These are phyloP conservation scores for Lumbricus terrestris DNA, from an alignment of 2,888 invertebrate species.

Conservation along the genomic window DNA sequence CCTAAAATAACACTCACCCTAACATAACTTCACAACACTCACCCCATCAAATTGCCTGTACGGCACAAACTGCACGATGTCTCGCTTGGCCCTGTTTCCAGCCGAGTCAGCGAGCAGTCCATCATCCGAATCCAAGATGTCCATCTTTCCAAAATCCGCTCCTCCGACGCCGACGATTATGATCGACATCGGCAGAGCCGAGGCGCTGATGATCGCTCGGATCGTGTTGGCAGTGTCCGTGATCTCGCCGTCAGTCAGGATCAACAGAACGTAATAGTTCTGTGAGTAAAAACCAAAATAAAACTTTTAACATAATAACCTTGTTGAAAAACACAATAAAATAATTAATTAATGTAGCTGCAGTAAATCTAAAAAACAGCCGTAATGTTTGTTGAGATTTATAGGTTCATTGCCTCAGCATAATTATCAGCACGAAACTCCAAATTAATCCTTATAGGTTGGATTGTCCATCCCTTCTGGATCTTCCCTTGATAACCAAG, in stretches of 20 bases:
- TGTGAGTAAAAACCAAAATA: slow-evolving; percentile 31
- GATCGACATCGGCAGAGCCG: slow-evolving; percentile 55
- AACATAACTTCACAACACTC: no score
- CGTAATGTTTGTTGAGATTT: neutral
- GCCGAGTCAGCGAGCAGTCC: slow-evolving; percentile 48
- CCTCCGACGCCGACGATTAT: slow-evolving; percentile 57
- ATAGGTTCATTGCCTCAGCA: neutral
- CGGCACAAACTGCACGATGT: slow-evolving; percentile 59
- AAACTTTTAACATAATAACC: neutral
- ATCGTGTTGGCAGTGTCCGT: slow-evolving; percentile 54
- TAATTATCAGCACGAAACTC: neutral
- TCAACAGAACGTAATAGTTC: slow-evolving; percentile 54
- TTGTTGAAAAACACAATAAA: neutral
- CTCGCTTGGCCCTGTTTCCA: slow-evolving; percentile 48
- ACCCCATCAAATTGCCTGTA: slow-evolving; percentile 47
- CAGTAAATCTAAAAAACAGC: neutral
- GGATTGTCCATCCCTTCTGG: no score
- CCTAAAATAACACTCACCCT: no score
- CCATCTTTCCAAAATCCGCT: slow-evolving; percentile 56
- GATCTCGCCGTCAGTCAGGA: slow-evolving; percentile 56
- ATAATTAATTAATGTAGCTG: neutral
- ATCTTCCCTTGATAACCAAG: no score
- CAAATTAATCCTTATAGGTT: no score
- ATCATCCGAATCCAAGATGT: slow-evolving; percentile 54
- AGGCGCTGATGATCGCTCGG: slow-evolving; percentile 52